phyloP scores from a whole-genome alignment of 2,797 vertebrate species.

The Tamandua tetradactyla region DNA sequence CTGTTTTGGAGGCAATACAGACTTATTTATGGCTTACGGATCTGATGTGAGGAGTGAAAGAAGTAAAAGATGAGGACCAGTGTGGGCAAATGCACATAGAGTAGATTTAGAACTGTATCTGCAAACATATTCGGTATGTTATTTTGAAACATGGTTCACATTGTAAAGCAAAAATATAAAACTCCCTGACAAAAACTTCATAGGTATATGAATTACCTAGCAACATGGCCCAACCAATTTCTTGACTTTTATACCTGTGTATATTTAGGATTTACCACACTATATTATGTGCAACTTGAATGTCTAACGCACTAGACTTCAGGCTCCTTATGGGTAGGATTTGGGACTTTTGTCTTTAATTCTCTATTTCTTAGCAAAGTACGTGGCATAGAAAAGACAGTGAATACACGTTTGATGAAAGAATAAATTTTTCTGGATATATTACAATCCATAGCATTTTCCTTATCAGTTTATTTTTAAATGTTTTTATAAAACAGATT shows the following conservation, averaged over 20 bases:
- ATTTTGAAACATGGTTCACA: not conserved
- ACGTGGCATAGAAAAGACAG: not conserved
- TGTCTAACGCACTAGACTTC: not conserved
- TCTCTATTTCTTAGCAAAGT: not conserved
- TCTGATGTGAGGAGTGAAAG: not conserved
- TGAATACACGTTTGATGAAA: not conserved
- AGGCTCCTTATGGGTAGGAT: not conserved
- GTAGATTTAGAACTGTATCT: not conserved
- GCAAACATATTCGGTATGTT: not conserved
- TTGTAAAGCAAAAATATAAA: not conserved
- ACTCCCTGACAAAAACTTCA: not conserved
- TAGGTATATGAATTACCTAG: not conserved
- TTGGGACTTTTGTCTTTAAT: not conserved
- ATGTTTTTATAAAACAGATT: not conserved
- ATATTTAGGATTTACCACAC: not conserved
- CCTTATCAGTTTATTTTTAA: not conserved
- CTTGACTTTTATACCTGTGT: not conserved
- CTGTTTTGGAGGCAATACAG: not conserved
- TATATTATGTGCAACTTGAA: not conserved
- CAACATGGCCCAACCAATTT: not conserved
- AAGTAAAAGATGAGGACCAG: not conserved
- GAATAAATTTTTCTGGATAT: not conserved
- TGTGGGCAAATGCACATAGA: not conserved
- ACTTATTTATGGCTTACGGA: not conserved
- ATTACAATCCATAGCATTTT: not conserved